Evolutionary conservation across 92 coral and sea anemone species (phyloP).

Genomic region (Pocillopora meandrina): DNA sequence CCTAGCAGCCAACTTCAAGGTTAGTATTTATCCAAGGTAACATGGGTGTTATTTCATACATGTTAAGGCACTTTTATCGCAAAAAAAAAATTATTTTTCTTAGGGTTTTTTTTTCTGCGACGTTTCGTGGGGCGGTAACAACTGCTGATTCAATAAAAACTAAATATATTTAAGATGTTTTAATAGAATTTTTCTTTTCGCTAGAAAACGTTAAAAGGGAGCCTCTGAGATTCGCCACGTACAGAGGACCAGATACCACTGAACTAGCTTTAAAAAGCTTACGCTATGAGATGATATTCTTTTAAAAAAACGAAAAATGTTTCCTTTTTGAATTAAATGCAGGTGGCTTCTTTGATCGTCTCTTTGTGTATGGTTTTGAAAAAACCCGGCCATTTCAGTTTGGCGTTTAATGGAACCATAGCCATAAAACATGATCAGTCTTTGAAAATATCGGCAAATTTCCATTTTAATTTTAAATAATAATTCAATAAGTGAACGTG

Average conservation of each 20-base stretch:
- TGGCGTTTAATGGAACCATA: slow-evolving; percentile 20
- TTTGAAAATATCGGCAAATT: slow-evolving; percentile 16
- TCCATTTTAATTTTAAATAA: slow-evolving; percentile 21
- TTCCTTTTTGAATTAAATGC: background rate
- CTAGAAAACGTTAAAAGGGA: background rate
- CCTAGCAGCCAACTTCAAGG: background rate
- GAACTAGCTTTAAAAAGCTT: too few relatives aligned
- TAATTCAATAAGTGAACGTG: background rate
- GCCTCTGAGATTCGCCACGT: too few relatives aligned
- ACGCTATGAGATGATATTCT: too few relatives aligned
- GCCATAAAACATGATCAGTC: background rate
- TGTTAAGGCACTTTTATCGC: background rate
- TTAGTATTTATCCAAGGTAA: background rate
- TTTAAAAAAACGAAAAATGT: background rate
- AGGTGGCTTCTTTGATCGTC: background rate
- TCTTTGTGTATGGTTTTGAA: slow-evolving; percentile 16
- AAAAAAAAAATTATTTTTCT: background rate
- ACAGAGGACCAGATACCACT: too few relatives aligned
- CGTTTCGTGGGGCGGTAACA: background rate
- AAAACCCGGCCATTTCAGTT: slow-evolving; percentile 7
- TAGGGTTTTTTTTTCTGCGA: background rate
- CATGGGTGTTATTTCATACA: background rate
- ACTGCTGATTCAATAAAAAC: background rate
- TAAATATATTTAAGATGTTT: background rate
- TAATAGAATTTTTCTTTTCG: background rate